Conservation (phyloP, 2,888 invertebrate species). For the Rhagonycha fulva region DNA sequence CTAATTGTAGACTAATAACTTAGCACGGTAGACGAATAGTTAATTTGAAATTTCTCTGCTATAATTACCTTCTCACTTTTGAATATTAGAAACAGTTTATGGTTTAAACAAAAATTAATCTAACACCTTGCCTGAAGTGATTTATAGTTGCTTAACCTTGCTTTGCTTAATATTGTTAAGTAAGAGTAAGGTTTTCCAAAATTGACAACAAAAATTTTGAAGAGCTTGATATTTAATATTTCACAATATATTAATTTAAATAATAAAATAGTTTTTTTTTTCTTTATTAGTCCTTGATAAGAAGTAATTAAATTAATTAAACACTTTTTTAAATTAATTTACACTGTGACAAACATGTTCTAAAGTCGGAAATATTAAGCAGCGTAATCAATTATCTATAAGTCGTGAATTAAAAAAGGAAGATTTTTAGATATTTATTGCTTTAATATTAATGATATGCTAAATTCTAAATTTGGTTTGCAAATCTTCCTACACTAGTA, state of each 20-base stretch:
- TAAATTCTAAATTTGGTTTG: conserved; percentile 9
- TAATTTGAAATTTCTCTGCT: not conserved
- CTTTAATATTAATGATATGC: conserved; percentile 4
- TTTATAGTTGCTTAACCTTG: not conserved
- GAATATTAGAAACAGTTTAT: not conserved
- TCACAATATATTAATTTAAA: not conserved
- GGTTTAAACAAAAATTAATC: not conserved
- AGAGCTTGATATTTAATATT: not conserved
- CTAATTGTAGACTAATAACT: not conserved
- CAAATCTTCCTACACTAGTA: conserved; percentile 1
- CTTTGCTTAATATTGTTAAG: not conserved
- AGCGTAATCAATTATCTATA: not conserved
- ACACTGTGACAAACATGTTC: not conserved
- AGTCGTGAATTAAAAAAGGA: not conserved
- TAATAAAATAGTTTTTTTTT: not conserved
- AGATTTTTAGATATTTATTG: not conserved
- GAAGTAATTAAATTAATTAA: not conserved
- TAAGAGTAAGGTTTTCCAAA: not conserved
- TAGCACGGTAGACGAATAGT: not conserved
- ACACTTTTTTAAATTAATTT: conserved; percentile 1
- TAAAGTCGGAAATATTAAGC: not conserved
- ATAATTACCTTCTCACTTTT: not conserved
- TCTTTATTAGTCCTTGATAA: not conserved
- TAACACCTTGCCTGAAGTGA: not conserved
- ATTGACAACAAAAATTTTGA: not conserved